Evolutionary conservation across 2,113 vertebrate genomes (phyloP).

Genomic region (Motacilla tschutschensis): DNA sequence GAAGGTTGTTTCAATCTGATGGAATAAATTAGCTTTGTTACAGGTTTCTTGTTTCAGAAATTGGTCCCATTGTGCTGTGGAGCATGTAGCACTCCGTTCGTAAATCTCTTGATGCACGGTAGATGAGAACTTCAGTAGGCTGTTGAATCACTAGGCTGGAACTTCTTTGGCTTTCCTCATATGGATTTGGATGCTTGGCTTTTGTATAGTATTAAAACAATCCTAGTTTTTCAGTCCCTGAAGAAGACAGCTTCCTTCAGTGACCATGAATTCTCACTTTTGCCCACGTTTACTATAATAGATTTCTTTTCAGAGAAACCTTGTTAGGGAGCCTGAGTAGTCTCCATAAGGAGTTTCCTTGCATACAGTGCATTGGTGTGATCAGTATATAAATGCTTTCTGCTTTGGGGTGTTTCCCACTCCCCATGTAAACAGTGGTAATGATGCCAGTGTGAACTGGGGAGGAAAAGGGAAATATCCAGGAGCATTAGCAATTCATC

Average conservation of each 20-base stretch:
- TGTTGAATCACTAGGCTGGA: neutral
- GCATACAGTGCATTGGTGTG: neutral
- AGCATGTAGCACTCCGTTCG: neutral
- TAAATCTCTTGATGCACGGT: neutral
- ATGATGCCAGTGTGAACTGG: neutral
- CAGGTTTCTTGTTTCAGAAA: constrained; percentile 37
- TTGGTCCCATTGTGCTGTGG: constrained; percentile 22
- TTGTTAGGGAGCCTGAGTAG: neutral
- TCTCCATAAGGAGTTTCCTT: neutral
- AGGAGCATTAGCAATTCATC: neutral
- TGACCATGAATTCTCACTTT: neutral
- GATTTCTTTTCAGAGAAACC: neutral
- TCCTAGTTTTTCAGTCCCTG: neutral
- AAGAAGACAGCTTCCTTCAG: neutral
- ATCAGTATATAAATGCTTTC: neutral
- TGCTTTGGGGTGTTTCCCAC: neutral
- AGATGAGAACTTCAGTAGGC: neutral
- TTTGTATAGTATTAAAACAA: neutral
- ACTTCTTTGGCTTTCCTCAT: neutral
- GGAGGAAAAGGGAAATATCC: neutral
- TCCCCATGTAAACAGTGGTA: neutral
- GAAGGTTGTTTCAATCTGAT: constrained; percentile 25
- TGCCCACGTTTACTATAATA: neutral
- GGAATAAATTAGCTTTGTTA: constrained; percentile 47
- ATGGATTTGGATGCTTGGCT: neutral